Percentiles rank a stretch among this genome's conserved stretches.
These are phyloP conservation scores for Pammene aurita DNA, from an alignment of 2,888 invertebrate genomes.

Conservation along the genomic window DNA sequence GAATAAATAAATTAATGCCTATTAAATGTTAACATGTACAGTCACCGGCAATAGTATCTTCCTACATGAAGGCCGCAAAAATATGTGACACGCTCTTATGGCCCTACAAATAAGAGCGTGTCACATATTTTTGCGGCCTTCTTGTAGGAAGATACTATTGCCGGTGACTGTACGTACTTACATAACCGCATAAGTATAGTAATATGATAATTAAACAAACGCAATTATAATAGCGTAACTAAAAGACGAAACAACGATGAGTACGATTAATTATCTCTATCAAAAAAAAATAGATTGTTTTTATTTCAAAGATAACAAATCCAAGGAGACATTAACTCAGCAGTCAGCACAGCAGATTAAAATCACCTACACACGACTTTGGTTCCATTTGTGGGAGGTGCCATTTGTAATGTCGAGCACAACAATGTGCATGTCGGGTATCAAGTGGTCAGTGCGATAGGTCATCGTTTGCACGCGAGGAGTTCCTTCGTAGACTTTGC, in stretches of 20 bases:
- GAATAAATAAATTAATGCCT: conserved; percentile 6
- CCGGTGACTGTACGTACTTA: not conserved
- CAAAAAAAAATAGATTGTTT: not conserved
- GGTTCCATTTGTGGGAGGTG: conserved; percentile 66
- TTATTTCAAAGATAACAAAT: conserved; percentile 32
- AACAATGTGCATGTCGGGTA: conserved; percentile 61
- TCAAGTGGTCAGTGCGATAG: conserved; percentile 63
- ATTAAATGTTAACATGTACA: not conserved
- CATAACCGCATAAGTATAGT: not conserved
- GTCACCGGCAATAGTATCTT: too few species aligned
- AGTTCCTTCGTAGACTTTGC: conserved; percentile 10
- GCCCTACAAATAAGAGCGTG: too few species aligned
- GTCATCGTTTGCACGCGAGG: conserved; percentile 59
- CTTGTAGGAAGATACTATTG: too few species aligned
- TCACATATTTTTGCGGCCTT: too few species aligned
- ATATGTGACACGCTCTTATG: too few species aligned
- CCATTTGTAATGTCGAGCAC: conserved; percentile 63
- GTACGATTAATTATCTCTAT: too few species aligned
- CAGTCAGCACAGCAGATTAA: conserved; percentile 48
- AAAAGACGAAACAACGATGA: not conserved
- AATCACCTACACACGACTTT: conserved; percentile 54
- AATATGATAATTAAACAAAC: not conserved
- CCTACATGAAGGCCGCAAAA: too few species aligned
- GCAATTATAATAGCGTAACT: not conserved
- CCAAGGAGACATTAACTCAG: conserved; percentile 34